These are phyloP conservation scores for Nycticorax nycticorax DNA, from an alignment of 2,113 vertebrate genomes.

Conservation along the genomic window DNA sequence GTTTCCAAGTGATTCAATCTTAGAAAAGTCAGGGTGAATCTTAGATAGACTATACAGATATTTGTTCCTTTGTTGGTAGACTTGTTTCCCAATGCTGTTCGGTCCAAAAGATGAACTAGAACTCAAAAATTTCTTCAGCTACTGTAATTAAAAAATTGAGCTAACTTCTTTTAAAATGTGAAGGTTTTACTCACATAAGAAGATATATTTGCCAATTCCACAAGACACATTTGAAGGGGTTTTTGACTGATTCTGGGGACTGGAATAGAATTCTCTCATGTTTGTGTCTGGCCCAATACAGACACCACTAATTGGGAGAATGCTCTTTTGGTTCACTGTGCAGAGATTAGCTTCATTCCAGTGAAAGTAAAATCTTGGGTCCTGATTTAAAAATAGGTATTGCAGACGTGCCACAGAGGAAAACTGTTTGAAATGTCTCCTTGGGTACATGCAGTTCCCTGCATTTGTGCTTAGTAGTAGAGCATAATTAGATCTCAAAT, in stretches of 20 bases:
- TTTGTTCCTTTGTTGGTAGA: neutral
- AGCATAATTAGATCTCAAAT: constrained; percentile 67
- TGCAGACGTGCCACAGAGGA: constrained; percentile 62
- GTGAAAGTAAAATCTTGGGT: constrained; percentile 54
- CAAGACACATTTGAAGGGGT: neutral
- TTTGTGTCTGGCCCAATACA: constrained; percentile 21
- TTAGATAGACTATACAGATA: neutral
- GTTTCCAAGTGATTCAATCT: neutral
- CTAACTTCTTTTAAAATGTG: neutral
- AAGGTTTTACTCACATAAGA: neutral
- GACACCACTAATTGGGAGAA: constrained; percentile 11
- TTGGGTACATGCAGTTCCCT: constrained; percentile 59
- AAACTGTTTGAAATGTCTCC: constrained; percentile 60
- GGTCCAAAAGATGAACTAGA: neutral
- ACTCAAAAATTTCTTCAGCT: neutral
- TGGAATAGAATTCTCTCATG: neutral
- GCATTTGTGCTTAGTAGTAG: constrained; percentile 56
- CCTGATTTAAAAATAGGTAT: constrained; percentile 70
- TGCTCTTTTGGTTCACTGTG: constrained; percentile 33
- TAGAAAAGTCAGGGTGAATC: neutral
- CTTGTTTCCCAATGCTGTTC: neutral
- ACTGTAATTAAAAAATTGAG: neutral
- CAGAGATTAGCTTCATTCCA: constrained; percentile 57
- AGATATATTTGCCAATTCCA: neutral
- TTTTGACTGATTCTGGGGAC: neutral